Conservation (phyloP, 2,888 invertebrate species). For the Phyto melanocephala region DNA sequence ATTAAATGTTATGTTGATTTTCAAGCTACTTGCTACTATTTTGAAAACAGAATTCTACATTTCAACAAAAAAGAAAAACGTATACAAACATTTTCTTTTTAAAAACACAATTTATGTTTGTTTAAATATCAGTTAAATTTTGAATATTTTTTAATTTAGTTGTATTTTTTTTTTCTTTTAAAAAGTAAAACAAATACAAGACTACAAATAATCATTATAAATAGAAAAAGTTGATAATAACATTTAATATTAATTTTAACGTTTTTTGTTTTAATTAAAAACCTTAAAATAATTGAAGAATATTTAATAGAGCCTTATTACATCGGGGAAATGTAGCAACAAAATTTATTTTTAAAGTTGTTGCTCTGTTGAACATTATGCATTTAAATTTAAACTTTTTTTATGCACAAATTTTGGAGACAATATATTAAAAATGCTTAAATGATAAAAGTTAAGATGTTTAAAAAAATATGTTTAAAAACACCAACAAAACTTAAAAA, state of each 20-base stretch:
- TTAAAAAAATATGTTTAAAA: not conserved
- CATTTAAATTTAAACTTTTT: no score
- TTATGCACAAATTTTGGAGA: no score
- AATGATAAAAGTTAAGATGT: no score
- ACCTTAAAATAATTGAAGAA: not conserved
- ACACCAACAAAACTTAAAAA: not conserved
- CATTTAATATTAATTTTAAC: conserved; percentile 65
- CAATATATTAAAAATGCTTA: no score
- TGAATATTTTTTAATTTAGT: no score
- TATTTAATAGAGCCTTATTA: no score
- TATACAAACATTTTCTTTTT: not conserved
- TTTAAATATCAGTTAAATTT: no score
- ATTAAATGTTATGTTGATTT: not conserved
- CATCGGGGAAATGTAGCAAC: no score
- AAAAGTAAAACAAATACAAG: conserved; percentile 1
- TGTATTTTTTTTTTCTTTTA: no score
- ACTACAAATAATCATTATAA: conserved; percentile 28
- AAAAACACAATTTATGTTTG: no score
- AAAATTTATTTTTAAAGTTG: no score
- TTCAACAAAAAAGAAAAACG: not conserved
- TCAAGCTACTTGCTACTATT: conserved; percentile 41
- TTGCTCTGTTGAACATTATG: no score
- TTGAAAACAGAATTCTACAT: conserved; percentile 24
- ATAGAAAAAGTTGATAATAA: conserved; percentile 31
- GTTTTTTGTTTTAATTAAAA: not conserved